Base-by-base conservation (phyloP, 2,113 vertebrate species). In the Coturnix japonica region DNA sequence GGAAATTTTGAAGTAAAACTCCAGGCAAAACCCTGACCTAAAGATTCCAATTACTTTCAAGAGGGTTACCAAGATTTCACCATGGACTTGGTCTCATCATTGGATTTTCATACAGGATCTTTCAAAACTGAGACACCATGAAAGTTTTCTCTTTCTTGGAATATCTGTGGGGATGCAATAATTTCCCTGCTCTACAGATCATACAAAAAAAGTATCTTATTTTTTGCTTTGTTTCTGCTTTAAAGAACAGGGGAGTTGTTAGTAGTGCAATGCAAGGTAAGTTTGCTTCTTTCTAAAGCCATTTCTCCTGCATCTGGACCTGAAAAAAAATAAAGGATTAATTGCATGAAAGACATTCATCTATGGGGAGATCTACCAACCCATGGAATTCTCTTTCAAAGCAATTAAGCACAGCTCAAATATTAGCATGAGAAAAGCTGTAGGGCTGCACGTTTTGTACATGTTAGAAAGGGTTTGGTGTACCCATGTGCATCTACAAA, bases 361-460 rank as follows among this genome's bases (percentile, higher is more conserved):
- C 71, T 86, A 81, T 4, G 3, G 19, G 53, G 77, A 95, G 88
- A 95, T 95, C 94, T 94, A 84, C 44, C 85, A 90, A 70, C 33
- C 88, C 69, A 23, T 61, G 80, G 77, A 69, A 65, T 17, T 81
- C 22, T 49, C 64, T 85, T 92, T 71, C 39, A 86, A 73, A 90
- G 61, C 39, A 86, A 65, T 31, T 69, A 83, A 84, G 90, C 71
- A 84, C 3, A 89, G 26, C 37, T 49, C 60, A 89, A 57, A 70
- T 57, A 90, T 92, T 93, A 93, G 71, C 91, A 93, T 89, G 56
- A 90, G 71, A 93, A 96, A 94, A 92, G 90, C 81, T 43, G 19
- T 16, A 70, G 31, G 63, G 66, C 41, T 57, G 23, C 12, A 3
- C 44, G 51, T 9, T 33, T 14, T 11, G 46, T 30, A 74, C 31